Percentiles rank a stretch among this genome's conserved stretches.
These are phyloP conservation scores for Synergus japonicus DNA, from an alignment of 2,888 invertebrate species.

Conservation along the genomic window DNA sequence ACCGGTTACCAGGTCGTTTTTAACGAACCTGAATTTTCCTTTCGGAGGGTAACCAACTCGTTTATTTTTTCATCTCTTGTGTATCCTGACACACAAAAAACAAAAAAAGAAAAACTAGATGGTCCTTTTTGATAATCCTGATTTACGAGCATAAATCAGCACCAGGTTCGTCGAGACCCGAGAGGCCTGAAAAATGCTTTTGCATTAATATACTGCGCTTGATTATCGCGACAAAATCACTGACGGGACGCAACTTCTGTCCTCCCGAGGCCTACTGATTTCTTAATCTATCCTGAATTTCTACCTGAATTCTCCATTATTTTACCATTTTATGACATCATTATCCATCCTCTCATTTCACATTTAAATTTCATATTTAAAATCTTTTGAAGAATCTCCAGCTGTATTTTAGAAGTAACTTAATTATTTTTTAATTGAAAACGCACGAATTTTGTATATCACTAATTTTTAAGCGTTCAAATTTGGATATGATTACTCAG, in stretches of 20 bases:
- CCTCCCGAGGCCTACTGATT: conserved; percentile 11
- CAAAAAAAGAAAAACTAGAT: conserved; percentile 35
- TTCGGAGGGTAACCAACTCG: conserved; percentile 18
- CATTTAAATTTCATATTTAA: not conserved
- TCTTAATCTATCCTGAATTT: conserved; percentile 24
- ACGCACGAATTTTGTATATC: not conserved
- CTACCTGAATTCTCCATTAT: conserved; percentile 17
- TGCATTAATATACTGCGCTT: conserved; percentile 38
- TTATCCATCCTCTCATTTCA: not conserved
- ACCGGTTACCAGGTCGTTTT: conserved; percentile 35
- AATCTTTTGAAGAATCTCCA: not conserved
- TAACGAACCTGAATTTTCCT: conserved; percentile 41
- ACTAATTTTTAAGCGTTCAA: not conserved
- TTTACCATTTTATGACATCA: conserved; percentile 16
- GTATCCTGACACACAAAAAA: conserved; percentile 10
- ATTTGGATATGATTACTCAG: no score
- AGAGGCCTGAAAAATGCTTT: conserved; percentile 34
- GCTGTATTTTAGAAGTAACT: no score
- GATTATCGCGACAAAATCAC: conserved; percentile 26
- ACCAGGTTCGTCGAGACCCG: conserved; percentile 15
- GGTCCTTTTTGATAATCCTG: conserved; percentile 45
- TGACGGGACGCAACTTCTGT: conserved; percentile 28
- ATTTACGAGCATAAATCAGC: conserved; percentile 46
- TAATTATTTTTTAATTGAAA: no score
- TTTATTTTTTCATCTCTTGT: conserved; percentile 24